Base-by-base conservation (phyloP, 1,140 invertebrate genomes). In the Neotoxoptera formosana region DNA sequence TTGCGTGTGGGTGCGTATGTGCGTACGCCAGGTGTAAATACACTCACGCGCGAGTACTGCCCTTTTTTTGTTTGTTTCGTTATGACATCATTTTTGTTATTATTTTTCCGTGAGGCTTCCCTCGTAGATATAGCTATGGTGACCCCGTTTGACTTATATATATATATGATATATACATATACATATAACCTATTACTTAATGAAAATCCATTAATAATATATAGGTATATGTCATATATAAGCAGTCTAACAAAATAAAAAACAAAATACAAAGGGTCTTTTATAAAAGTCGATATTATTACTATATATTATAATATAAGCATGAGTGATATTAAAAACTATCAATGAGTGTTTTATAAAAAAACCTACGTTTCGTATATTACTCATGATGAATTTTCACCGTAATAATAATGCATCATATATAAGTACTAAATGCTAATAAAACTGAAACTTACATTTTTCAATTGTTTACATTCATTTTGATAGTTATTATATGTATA, bases 11-110 rank as follows among this genome's bases (percentile, higher is more conserved):
- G 89, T 90, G 89, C 45, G 87, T 47, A 30, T 51, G 17, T 30
- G 41, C 20, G 8, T 36, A 89, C n/a, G 36, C 51, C 89, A 90
- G 89, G 89, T 90, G 89, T 67, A 90, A 90, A 90, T 60, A 90
- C 88, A 90, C 86, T n/a, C 53, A 56, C 21, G 25, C 36, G 34
- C 23, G 4, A 36, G n/a, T 23, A 17, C 34, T 11, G 53, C 53
- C 88, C 36, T 41, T 36, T 60, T 48, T 88, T 53, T 30, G n/a
- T 47, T n/a, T 88, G 14, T 90, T 67, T 90, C 23, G 89, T 67
- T 90, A 67, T 90, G 9, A 90, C 89, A 45, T 90, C 89, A 67
- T 60, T 90, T 90, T 67, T 89, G 34, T 56, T 45, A 60, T 89
- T 90, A 67, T 60, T 90, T 90, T 20, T 90, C 23, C 23, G 23